Conservation (phyloP, 1,140 invertebrate genomes). For the Branchinecta lindahli region DNA sequence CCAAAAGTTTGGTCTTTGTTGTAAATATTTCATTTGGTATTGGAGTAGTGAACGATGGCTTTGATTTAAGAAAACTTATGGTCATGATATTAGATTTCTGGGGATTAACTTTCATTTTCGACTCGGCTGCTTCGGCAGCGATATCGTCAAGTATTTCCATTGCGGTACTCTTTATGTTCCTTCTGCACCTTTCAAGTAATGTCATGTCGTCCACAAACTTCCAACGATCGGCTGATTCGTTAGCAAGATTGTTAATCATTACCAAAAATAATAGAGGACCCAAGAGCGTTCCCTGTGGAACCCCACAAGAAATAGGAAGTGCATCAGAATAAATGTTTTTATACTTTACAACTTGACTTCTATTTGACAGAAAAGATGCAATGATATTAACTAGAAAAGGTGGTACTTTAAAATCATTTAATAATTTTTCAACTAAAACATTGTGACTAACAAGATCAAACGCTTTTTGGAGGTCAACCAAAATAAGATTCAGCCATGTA, state of each 20-base stretch:
- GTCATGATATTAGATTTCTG: too few relatives aligned
- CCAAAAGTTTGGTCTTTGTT: too few relatives aligned
- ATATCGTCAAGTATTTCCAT: constrained; percentile 1
- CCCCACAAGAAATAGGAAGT: not conserved
- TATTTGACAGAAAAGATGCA: constrained; percentile 10
- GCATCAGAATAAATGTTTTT: constrained; percentile 1
- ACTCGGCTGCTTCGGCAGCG: not conserved
- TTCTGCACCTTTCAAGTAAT: not conserved
- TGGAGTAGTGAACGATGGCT: too few relatives aligned
- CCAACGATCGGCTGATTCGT: constrained; percentile 2
- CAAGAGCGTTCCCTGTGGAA: not conserved
- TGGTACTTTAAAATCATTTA: not conserved
- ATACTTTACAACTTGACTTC: not conserved
- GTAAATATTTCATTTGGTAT: too few relatives aligned
- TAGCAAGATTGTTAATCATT: constrained; percentile 11
- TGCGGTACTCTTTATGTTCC: not conserved
- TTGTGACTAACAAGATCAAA: constrained; percentile 9
- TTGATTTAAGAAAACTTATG: too few relatives aligned
- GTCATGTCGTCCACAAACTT: constrained; percentile 2
- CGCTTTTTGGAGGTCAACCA: not conserved
- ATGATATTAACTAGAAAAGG: not conserved
- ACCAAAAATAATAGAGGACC: constrained; percentile 1
- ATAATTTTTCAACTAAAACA: constrained; percentile 5
- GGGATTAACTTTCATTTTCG: too few relatives aligned
- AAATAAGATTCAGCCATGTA: not conserved